phyloP scores from a whole-genome alignment of 1,140 invertebrate species.

The Cydia strobilella region DNA sequence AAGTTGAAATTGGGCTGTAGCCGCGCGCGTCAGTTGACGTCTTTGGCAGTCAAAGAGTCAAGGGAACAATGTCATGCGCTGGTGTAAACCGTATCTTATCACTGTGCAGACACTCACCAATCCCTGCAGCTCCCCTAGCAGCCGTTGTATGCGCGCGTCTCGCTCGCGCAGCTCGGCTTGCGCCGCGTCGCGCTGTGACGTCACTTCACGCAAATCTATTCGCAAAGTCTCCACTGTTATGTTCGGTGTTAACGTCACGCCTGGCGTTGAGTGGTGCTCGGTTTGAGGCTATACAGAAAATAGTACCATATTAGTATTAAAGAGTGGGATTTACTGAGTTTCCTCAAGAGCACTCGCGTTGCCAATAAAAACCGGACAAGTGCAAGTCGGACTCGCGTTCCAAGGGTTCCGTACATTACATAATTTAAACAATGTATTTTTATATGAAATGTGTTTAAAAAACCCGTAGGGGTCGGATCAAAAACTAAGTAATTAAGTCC shows the following conservation, averaged over 20 bases:
- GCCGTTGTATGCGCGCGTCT: conserved; percentile 85
- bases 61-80: no score
- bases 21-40: no score
- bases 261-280: conserved; percentile 10
- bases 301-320: not conserved
- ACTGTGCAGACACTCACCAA: conserved; percentile 63
- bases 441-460: no score
- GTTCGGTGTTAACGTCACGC: conserved; percentile 32
- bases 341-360: no score
- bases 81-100: not conserved
- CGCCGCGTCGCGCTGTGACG: conserved; percentile 83
- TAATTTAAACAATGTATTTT: no score
- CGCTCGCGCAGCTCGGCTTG: conserved; percentile 81
- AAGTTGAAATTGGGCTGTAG: no score
- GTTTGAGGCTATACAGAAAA: conserved; percentile 18
- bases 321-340: not conserved
- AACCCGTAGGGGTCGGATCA: no score
- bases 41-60: no score
- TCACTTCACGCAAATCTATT: conserved; percentile 82
- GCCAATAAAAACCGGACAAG: no score
- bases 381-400: no score
- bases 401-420: no score
- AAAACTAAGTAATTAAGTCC: no score
- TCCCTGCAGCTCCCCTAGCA: conserved; percentile 86
- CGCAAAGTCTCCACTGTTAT: conserved; percentile 73